phyloP scores from a whole-genome alignment of 2,113 vertebrate species.

The Saguinus midas region DNA sequence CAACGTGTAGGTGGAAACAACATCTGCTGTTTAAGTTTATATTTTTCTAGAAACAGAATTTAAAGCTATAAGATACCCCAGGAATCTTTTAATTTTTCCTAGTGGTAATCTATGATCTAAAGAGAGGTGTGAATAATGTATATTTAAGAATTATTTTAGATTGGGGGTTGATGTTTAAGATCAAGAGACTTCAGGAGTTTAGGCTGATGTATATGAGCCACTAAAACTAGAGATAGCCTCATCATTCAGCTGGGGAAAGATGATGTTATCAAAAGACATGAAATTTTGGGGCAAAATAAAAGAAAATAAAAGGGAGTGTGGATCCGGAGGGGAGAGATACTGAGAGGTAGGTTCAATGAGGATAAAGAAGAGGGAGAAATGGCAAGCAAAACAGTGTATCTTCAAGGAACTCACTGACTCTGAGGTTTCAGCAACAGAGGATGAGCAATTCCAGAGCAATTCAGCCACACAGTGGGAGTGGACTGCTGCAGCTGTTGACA shows the following conservation, averaged over 20 bases:
- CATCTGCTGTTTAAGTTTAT: not conserved
- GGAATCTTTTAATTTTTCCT: not conserved
- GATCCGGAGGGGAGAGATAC: not conserved
- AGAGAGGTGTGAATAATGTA: not conserved
- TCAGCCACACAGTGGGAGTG: fast-evolving
- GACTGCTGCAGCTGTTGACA: not conserved
- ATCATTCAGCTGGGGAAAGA: not conserved
- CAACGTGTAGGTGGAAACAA: not conserved
- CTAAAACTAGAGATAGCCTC: not conserved
- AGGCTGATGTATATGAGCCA: not conserved
- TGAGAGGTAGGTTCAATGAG: not conserved
- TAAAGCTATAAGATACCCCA: not conserved
- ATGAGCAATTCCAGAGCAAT: fast-evolving
- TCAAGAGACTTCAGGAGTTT: not conserved
- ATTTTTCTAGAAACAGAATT: not conserved
- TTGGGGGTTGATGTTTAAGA: not conserved
- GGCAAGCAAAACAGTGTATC: not conserved
- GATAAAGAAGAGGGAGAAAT: not conserved
- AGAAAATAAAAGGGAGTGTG: not conserved
- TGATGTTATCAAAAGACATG: not conserved
- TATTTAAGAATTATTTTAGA: not conserved
- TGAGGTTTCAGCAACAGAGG: not conserved
- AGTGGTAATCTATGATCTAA: not conserved
- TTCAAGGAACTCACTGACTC: not conserved
- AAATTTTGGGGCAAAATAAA: not conserved